These are phyloP conservation scores for Euthynnus affinis DNA, from an alignment of 2,797 vertebrate genomes.

Conservation along the genomic window DNA sequence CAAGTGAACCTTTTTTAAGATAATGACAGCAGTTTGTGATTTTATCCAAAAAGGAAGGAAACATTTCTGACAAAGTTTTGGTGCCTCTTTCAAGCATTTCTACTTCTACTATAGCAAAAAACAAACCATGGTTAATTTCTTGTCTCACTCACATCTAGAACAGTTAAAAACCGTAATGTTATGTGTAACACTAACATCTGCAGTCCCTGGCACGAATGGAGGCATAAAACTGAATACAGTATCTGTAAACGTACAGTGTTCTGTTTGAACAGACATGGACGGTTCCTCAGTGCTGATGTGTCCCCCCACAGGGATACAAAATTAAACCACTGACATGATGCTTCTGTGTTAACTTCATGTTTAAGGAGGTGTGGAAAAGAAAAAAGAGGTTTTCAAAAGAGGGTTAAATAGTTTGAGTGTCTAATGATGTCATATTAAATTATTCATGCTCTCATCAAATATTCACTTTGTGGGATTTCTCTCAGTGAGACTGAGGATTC, in stretches of 20 bases:
- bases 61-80: neutral
- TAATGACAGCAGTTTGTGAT: neutral
- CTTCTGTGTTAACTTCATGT: slow-evolving; percentile 26
- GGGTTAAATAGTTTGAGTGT: slow-evolving; percentile 67
- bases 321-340: slow-evolving; percentile 19
- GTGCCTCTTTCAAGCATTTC: neutral
- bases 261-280: slow-evolving; percentile 3
- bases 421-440: slow-evolving; percentile 68
- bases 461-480: slow-evolving; percentile 54
- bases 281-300: slow-evolving; percentile 21
- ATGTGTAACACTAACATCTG: neutral
- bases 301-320: slow-evolving; percentile 19
- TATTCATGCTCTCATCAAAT: slow-evolving; percentile 73
- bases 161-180: neutral
- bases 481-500: slow-evolving; percentile 21
- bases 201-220: neutral
- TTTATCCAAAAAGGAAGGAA: neutral
- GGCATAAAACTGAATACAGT: slow-evolving; percentile 1
- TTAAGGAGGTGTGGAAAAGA: slow-evolving; percentile 43
- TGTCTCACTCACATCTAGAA: neutral
- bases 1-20: neutral
- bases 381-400: slow-evolving; percentile 38
- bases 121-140: neutral
- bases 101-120: neutral
- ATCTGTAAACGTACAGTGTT: neutral